These are phyloP conservation scores for Resseliella maxima DNA, from an alignment of 2,888 invertebrate species.

Conservation along the genomic window DNA sequence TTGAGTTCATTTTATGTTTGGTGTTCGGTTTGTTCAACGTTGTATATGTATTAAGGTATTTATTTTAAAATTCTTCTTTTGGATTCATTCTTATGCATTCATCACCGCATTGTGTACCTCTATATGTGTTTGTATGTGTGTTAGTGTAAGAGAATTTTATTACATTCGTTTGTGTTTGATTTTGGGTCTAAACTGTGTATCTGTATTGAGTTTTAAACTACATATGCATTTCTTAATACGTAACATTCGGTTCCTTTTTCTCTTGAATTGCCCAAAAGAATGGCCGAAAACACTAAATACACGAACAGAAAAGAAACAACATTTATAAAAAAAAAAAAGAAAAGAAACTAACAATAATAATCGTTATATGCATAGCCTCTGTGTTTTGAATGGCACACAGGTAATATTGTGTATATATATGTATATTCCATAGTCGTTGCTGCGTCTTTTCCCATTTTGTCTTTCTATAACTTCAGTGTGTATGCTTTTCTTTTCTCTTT, in stretches of 20 bases:
- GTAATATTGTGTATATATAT: background rate
- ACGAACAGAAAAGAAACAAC: too few relatives aligned
- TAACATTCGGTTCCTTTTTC: background rate
- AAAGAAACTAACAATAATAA: background rate
- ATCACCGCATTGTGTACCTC: slow-evolving; percentile 2
- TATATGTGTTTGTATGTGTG: background rate
- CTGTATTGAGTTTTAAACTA: background rate
- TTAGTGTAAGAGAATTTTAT: background rate
- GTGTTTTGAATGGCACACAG: background rate
- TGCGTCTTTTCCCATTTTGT: background rate
- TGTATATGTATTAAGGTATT: slow-evolving; percentile 10
- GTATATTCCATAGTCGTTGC: background rate
- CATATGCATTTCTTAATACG: slow-evolving; percentile 28
- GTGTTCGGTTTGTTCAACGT: background rate
- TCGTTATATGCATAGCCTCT: slow-evolving; percentile 13
- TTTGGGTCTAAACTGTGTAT: background rate
- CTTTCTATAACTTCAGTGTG: too few relatives aligned
- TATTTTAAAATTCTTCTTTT: slow-evolving; percentile 49
- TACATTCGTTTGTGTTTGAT: background rate
- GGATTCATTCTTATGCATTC: slow-evolving; percentile 35
- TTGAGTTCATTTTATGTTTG: slow-evolving; percentile 23
- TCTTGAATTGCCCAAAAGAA: background rate
- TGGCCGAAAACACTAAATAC: slow-evolving; percentile 1
- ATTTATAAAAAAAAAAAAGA: background rate
- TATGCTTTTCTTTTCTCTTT: background rate